A percentile compares a stretch with the other conserved stretches of the same genome.
These are phyloP conservation scores for Microcaecilia unicolor DNA, from an alignment of 2,797 vertebrate genomes.

Conservation along the genomic window DNA sequence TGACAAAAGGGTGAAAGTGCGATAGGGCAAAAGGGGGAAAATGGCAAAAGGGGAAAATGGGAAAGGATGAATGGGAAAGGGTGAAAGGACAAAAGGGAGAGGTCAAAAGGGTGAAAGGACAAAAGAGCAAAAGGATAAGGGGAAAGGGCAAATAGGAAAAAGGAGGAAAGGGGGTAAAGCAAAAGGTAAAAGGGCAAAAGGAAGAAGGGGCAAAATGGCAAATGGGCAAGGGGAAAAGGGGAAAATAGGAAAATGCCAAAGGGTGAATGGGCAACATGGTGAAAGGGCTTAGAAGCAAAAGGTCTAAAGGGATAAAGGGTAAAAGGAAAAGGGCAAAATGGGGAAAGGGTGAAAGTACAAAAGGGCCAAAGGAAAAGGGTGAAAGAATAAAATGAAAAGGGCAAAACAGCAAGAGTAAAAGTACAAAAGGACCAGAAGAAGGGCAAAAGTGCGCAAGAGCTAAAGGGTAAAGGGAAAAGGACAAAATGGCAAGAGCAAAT, in stretches of 20 bases:
- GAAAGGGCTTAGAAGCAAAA: neutral
- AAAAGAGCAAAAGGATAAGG: neutral
- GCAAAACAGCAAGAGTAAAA: no score
- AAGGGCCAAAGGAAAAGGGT: neutral
- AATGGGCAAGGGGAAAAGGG: neutral
- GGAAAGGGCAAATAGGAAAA: neutral
- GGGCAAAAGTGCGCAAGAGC: neutral
- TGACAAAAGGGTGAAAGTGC: neutral
- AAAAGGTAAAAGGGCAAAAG: no score
- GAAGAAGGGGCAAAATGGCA: neutral
- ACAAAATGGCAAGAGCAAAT: neutral
- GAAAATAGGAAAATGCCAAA: neutral
- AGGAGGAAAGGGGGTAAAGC: no score
- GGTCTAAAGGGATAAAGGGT: neutral
- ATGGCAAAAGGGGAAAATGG: neutral
- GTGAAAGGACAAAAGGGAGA: neutral
- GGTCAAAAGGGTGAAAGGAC: neutral
- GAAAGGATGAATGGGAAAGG: no score
- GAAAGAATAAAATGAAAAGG: neutral
- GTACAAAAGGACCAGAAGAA: no score
- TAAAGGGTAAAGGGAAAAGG: neutral
- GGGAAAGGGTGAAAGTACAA: no score
- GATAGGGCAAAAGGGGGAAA: no score
- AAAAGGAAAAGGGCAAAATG: neutral
- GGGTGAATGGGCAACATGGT: neutral